These are phyloP conservation scores for Stenolophus ochropezus DNA, from an alignment of 2,888 invertebrate genomes.

Conservation along the genomic window DNA sequence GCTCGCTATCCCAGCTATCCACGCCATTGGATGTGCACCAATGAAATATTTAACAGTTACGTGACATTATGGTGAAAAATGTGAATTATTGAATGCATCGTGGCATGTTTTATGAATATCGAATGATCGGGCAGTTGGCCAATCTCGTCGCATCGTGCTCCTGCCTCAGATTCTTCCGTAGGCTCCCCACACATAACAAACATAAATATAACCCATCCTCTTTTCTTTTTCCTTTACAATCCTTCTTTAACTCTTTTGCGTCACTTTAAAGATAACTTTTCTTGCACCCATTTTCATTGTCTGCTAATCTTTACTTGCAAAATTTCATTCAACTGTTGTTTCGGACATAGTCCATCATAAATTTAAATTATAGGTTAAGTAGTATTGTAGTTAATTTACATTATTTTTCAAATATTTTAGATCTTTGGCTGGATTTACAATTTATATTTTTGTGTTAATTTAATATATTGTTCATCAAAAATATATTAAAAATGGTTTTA, in stretches of 20 bases:
- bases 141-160: constrained; percentile 1
- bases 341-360: too few relatives aligned
- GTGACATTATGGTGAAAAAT: constrained; percentile 63
- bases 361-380: too few relatives aligned
- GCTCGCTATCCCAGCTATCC: constrained; percentile 20
- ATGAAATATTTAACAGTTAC: constrained; percentile 65
- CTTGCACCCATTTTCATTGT: too few relatives aligned
- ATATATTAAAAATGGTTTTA: too few relatives aligned
- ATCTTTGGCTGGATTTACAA: too few relatives aligned
- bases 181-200: not conserved
- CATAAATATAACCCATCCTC: not conserved
- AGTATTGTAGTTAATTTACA: too few relatives aligned
- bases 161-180: constrained; percentile 1
- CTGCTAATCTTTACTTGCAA: too few relatives aligned
- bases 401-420: too few relatives aligned
- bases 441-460: too few relatives aligned
- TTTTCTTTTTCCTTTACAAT: not conserved
- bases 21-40: constrained; percentile 58
- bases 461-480: too few relatives aligned
- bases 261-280: too few relatives aligned
- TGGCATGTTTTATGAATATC: constrained; percentile 57
- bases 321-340: too few relatives aligned
- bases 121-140: constrained; percentile 48
- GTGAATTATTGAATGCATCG: constrained; percentile 61
- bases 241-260: not conserved